Percentiles rank a stretch among this genome's conserved stretches.
These are phyloP conservation scores for Apis cerana DNA, from an alignment of 1,140 invertebrate species.

Conservation along the genomic window DNA sequence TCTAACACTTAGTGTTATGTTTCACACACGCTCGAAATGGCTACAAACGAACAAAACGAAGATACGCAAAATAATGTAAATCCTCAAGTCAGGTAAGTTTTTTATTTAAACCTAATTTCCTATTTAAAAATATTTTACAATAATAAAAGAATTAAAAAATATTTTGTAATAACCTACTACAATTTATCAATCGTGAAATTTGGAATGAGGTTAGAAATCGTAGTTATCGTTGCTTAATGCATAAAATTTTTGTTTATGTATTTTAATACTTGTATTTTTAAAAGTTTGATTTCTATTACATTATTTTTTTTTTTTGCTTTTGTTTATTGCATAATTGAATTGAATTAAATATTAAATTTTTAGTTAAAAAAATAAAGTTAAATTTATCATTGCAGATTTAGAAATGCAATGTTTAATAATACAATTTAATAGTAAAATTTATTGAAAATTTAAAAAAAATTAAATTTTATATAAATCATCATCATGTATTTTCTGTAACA, in stretches of 20 bases:
- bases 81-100: slow-evolving; percentile 41
- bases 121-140: neutral
- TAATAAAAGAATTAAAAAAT: too few relatives aligned
- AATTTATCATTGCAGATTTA: neutral
- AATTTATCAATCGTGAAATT: neutral
- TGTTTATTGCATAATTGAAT: neutral
- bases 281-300: neutral
- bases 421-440: slow-evolving; percentile 49
- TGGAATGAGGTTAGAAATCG: slow-evolving; percentile 21
- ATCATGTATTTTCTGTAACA: neutral
- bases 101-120: too few relatives aligned
- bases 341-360: neutral
- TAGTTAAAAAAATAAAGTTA: neutral
- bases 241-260: neutral
- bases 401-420: slow-evolving; percentile 17
- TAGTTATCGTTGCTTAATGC: neutral
- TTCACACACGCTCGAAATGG: neutral
- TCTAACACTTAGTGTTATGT: slow-evolving; percentile 27
- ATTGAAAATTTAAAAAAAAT: neutral
- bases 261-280: neutral
- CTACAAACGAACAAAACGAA: slow-evolving; percentile 15
- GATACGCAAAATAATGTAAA: slow-evolving; percentile 26
- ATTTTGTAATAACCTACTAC: neutral
- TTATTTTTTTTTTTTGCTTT: neutral
- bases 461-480: neutral